Evolutionary conservation across 2,888 invertebrate genomes (phyloP), one percentile per base, ranked within the genome.

Genomic region (Dasysyrphus albostriatus): DNA sequence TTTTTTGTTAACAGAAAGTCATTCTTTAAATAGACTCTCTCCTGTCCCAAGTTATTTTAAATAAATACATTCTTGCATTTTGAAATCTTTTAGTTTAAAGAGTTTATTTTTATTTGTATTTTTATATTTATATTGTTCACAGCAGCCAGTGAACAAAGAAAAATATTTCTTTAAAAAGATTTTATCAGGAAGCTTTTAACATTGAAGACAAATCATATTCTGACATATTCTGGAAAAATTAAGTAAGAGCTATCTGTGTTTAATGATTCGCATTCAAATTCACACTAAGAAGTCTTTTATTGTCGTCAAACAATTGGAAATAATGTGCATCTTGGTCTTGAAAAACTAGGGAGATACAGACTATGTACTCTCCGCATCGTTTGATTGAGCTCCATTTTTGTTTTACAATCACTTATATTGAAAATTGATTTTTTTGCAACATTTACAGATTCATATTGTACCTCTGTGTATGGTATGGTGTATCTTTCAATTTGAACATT

Each of bases 181-280:
- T 61, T 42, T 42, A 42, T 61, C 61, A 61, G 61, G 39, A 42
- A 61, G 39, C 39, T 2, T 61, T 61, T 42, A 24, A 8, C 7
- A 42, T 39, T 58, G 16, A 58, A 58, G 34, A 16, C 1, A 34
- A 37, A 34, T n/a, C 8, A 56, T 32, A 16, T 16, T 16, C 9
- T 39, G 37, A 61, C 59, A 24, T 39, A 12, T 39, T 61, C 7
- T 39, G 39, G 16, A 49, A n/a, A n/a, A n/a, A 54, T 54, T 24
- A 54, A 29, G n/a, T 12, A 14, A 24, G 12, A 51, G 24, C 14
- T 7, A 7, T 29, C 14, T 14, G 14, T 14, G 1, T 24, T 29
- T 54, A 54, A 32, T 54, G 29, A 54, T 32, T 54, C 3, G 8
- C 14, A 32, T 54, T 51, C 12, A 19, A 8, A 12, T 12, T 34